Evolutionary conservation across 1,140 invertebrate genomes (phyloP).

Genomic region (Cryptotermes secundus): DNA sequence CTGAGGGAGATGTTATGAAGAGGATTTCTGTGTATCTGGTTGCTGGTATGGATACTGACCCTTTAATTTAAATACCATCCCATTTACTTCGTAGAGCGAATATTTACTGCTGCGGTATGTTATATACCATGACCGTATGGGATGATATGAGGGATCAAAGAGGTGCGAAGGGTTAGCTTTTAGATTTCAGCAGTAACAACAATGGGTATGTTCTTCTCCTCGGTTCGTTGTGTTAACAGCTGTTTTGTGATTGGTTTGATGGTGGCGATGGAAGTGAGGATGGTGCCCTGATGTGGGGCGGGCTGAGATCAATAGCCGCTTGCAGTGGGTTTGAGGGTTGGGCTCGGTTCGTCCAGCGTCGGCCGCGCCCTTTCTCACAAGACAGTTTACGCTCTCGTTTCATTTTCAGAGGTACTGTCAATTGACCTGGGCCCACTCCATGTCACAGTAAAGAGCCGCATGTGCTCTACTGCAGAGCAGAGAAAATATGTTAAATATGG

Average conservation of each 20-base stretch:
- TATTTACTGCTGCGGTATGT: neutral
- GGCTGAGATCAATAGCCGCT: constrained; percentile 23
- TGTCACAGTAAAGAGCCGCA: too few relatives aligned
- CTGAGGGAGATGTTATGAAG: neutral
- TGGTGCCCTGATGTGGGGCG: neutral
- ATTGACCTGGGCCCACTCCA: neutral
- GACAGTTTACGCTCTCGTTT: neutral
- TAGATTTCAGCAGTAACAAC: neutral
- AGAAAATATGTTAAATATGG: too few relatives aligned
- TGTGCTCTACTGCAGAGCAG: too few relatives aligned
- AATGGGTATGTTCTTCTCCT: neutral
- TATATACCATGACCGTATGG: neutral
- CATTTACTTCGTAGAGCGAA: neutral
- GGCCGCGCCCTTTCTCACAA: constrained; percentile 9
- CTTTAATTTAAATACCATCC: neutral
- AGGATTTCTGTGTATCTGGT: neutral
- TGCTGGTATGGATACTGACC: neutral
- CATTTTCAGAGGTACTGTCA: neutral
- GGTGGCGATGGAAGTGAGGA: constrained; percentile 4
- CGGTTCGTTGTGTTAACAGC: constrained; percentile 23
- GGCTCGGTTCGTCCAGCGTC: neutral
- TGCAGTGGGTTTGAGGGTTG: neutral
- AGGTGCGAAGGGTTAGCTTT: neutral
- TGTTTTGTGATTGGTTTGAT: constrained; percentile 25
- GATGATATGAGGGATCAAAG: neutral